Evolutionary conservation across 2,888 invertebrate genomes (phyloP), one percentile per base, ranked within the genome.

Genomic region (Nysson spinosus): DNA sequence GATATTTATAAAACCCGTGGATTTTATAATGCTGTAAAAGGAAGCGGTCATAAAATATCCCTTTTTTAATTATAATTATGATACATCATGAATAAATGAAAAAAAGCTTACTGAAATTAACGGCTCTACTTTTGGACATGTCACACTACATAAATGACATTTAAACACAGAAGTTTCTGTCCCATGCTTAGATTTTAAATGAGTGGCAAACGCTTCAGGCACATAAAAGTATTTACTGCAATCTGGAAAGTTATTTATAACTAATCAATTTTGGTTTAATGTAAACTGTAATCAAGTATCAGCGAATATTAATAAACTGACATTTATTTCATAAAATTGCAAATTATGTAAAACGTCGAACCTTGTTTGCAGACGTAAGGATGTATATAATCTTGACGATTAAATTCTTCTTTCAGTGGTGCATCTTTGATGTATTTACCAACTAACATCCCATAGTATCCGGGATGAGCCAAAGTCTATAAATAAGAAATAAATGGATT

Each of bases 71-170:
- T 26, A 3, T 19, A 11, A 28, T 30, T 7, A 1, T 9, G 19
- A 14, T 9, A 12, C n/a, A 32, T 20, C 3, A 12, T 5, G 2
- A 24, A 24, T 34, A 26, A 6, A 11, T 32, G 4, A n/a, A 16
- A 14, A 12, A 34, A 32, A 43, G 62, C 61, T 69, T 76, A 84
- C 83, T 12, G 58, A 52, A 4, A 87, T 68, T 3, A 87, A 67
- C 20, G 73, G 71, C 6, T 80, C 78, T 12, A 80, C 60, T n/a
- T 75, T 77, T 0, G 49, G n/a, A 1, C 54, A 89, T 0, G 88
- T 87, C 43, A 88, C 87, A 0, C 89, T 88, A 40, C 88, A 88
- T 1, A 83, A 57, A 0, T 90, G 89, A 58, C 91, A 91, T 4
- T 79, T 81, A 22, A 71, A 83, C 6, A 52, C 50, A 0, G 65